Evolutionary conservation across 35 echinoderm and acorn worm genomes (phyloP).

Genomic region (Anneissia japonica): DNA sequence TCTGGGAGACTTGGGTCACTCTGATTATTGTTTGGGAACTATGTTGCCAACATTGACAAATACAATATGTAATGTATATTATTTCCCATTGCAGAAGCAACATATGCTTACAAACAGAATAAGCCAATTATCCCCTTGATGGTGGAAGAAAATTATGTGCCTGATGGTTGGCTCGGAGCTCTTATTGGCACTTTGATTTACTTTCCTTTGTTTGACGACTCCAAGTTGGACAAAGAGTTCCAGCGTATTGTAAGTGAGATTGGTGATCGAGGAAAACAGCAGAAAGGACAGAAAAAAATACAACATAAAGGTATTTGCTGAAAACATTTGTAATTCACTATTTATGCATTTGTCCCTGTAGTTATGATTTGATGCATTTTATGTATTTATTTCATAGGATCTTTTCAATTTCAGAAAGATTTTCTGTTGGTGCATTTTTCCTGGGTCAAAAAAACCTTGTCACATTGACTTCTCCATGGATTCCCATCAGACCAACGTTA

Average conservation of each 20-base stretch:
- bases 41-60: too few species aligned
- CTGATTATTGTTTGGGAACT: too few species aligned
- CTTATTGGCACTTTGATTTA: constrained; percentile 76
- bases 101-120: constrained; percentile 90
- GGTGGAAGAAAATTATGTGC: constrained; percentile 60
- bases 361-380: too few species aligned
- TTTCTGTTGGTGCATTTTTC: too few species aligned
- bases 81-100: constrained; percentile 55
- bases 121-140: constrained; percentile 76
- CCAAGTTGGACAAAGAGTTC: constrained; percentile 11
- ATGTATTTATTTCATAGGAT: too few species aligned
- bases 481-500: too few species aligned
- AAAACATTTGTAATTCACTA: not conserved
- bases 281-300: constrained; percentile 19
- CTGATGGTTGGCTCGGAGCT: constrained; percentile 87
- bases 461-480: too few species aligned
- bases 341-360: too few species aligned
- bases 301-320: not conserved
- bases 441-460: too few species aligned
- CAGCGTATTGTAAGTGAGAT: constrained; percentile 27
- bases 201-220: constrained; percentile 44
- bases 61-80: not conserved
- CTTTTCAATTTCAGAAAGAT: too few species aligned
- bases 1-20: too few species aligned
- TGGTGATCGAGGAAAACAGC: constrained; percentile 45